Percentiles rank a stretch among this genome's conserved stretches.
These are phyloP conservation scores for Mesorhabditis belari DNA, from an alignment of 2,888 invertebrate species.

Conservation along the genomic window DNA sequence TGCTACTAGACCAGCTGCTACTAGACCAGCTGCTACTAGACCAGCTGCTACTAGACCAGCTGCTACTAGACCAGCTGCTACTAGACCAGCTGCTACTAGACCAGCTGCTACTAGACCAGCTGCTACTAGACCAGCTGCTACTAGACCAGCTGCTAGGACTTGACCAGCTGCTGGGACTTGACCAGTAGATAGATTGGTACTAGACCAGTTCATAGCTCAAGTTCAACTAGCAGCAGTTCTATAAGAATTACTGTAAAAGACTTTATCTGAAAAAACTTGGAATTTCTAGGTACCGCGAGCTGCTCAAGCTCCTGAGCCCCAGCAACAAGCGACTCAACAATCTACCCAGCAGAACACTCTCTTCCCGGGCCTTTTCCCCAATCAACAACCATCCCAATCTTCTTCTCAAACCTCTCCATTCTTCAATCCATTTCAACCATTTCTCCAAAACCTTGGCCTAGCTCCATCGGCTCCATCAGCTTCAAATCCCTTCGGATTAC, in stretches of 20 bases:
- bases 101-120: no score
- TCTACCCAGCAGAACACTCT: neutral
- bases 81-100: no score
- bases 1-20: no score
- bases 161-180: no score
- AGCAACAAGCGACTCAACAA: constrained; percentile 1
- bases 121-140: no score
- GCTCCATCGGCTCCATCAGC: constrained; percentile 8
- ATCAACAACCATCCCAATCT: neutral
- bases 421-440: constrained; percentile 49
- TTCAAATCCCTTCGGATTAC: constrained; percentile 29
- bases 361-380: neutral
- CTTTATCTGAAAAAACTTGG: no score
- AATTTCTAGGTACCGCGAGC: constrained; percentile 10
- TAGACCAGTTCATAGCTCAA: constrained; percentile 1
- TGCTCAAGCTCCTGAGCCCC: neutral
- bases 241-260: neutral
- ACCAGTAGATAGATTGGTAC: no score
- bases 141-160: no score
- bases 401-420: constrained; percentile 16
- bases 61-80: no score
- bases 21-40: no score
- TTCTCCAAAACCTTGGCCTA: constrained; percentile 29
- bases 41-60: no score
- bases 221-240: constrained; percentile 2